Evolutionary conservation across 53 echinoderm and acorn worm genomes (phyloP), one percentile per base, ranked within the genome.

Genomic region (Patiria pectinifera): DNA sequence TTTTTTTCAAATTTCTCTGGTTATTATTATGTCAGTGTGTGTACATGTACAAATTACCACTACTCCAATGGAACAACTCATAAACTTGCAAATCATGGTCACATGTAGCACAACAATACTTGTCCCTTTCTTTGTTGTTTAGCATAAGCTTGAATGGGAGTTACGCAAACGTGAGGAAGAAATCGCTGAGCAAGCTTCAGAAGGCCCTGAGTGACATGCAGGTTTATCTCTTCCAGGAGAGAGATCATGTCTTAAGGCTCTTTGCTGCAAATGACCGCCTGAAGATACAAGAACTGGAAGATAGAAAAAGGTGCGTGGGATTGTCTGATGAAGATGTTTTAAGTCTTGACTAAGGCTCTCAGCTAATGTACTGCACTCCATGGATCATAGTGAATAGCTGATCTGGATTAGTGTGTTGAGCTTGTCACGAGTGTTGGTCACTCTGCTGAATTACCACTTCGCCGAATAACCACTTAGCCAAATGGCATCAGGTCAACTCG

Each of bases 141-240:
- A 97, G 99, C 99, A 99, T 62, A 95, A 99, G 83, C 72, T 94
- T 11, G 96, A 96, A 83, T 99, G 99, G 99, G 99, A 99, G 77
- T 45, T 97, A 47, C 87, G 97, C 0, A 97, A 99, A 74, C 89
- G 97, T 46, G 99, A 99, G 90, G 99, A 99, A 59, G 99, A 99
- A 91, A 99, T 99, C 16, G 97, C 97, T 11, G 99, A 99, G n/a
- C n/a, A n/a, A n/a, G 89, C 80, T 99, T 23, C 99, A 99, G 94
- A 97, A 99, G 79, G 99, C 99, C 4, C 97, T 99, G 45, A 99
- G 97, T 91, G 99, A 99, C 78, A 97, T 99, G 99, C 99, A 99
- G 93, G 99, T 99, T 21, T 99, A 95, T 66, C 96, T 99, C 48
- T 99, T 99, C 86, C 99, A 99, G 82, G 99, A 99, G 82, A 87